Evolutionary conservation across 2,888 invertebrate species (phyloP), one percentile per base, ranked within the genome.

Genomic region (Macropis europaea): DNA sequence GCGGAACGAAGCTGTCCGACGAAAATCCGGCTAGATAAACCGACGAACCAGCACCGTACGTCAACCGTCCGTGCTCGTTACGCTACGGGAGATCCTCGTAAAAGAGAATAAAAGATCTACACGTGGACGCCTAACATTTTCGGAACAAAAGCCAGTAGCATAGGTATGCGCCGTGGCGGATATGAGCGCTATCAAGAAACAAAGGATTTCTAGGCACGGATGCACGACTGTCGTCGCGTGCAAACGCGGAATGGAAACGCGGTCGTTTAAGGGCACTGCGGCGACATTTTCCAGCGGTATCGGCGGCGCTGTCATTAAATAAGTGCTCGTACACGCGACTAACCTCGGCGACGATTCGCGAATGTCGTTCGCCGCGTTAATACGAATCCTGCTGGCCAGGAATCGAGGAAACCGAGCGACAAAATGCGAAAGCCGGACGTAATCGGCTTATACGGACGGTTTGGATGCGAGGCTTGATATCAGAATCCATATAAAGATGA

Each of bases 371-470:
- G 59, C 40, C 57, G 59, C 68, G 56, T 59, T 76, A 61, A 73
- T 56, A 63, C 64, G 62, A 69, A 67, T 54, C 54, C 34, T 3
- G 13, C 6, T 32, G 22, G 34, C 32, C 17, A 3, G 26, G 42
- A 62, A 36, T 52, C 54, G 50, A 57, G 50, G 53, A 52, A 75
- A 72, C 57, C 47, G 60, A 34, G 42, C 54, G 50, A 7, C 42
- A 67, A 69, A 82, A 81, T 48, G 75, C 67, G 63, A 70, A 63
- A 76, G 63, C 76, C 60, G 69, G 53, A 59, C 52, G 60, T 80
- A 80, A 80, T 80, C 82, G 82, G 79, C 79, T 80, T 80, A 80
- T 61, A 67, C 48, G 32, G 26, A 45, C 64, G 30, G n/a, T 56
- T 43, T 60, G 67, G 67, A 60, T 60, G 52, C 45, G 47, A 34